Evolutionary conservation across 2,888 invertebrate species (phyloP).

Genomic region (Nasonia oneida): DNA sequence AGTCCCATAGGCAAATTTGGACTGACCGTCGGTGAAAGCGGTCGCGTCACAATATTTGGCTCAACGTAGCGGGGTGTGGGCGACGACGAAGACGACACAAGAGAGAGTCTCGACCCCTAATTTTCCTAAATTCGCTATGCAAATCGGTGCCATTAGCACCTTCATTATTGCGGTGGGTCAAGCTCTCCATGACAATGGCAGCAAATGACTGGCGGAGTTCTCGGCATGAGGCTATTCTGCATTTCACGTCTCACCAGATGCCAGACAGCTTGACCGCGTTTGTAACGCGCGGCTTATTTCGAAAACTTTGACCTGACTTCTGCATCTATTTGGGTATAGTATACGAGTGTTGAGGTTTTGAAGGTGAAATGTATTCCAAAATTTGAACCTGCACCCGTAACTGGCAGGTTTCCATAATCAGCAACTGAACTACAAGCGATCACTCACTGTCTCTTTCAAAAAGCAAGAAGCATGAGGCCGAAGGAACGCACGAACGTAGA

Average conservation of each 20-base stretch:
- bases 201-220: slow-evolving; percentile 5
- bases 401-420: slow-evolving; percentile 8
- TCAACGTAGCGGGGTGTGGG: slow-evolving; percentile 30
- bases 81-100: not conserved
- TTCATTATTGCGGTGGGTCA: slow-evolving; percentile 57
- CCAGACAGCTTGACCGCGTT: slow-evolving; percentile 40
- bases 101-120: slow-evolving; percentile 20
- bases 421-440: slow-evolving; percentile 19
- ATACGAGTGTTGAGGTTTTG: not conserved
- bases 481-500: not conserved
- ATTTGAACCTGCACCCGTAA: not conserved
- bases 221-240: slow-evolving; percentile 18
- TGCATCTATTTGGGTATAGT: not conserved
- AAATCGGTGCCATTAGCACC: slow-evolving; percentile 58
- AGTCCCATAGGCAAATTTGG: slow-evolving; percentile 20
- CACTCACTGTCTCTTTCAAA: not conserved
- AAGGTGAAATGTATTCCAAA: not conserved
- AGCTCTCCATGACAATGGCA: slow-evolving; percentile 10
- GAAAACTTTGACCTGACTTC: slow-evolving; percentile 43
- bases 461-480: not conserved
- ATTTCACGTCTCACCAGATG: slow-evolving; percentile 16
- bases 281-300: slow-evolving; percentile 1
- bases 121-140: slow-evolving; percentile 59
- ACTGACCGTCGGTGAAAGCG: slow-evolving; percentile 37
- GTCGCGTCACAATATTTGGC: slow-evolving; percentile 55